These are phyloP conservation scores for Tarsius wallacei DNA, from an alignment of 2,797 vertebrate genomes.

Conservation along the genomic window DNA sequence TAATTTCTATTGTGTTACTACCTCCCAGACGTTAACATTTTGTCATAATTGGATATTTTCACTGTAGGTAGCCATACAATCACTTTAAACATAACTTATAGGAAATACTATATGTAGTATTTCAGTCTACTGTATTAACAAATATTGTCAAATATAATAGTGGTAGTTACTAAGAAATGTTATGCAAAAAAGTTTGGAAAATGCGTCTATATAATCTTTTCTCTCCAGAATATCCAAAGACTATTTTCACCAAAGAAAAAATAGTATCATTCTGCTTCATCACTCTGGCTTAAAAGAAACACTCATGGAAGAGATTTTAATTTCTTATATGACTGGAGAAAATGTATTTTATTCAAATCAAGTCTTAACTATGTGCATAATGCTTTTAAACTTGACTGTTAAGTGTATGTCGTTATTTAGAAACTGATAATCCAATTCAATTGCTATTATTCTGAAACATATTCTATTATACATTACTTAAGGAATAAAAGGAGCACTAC, in stretches of 20 bases:
- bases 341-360: slow-evolving; percentile 59
- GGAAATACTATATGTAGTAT: not conserved
- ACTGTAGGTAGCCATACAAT: slow-evolving; percentile 20
- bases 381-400: not conserved
- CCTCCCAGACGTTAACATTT: slow-evolving; percentile 41
- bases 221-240: slow-evolving; percentile 24
- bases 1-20: slow-evolving; percentile 39
- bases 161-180: not conserved
- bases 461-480: not conserved
- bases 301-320: not conserved
- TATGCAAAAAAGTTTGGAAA: slow-evolving; percentile 31
- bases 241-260: slow-evolving; percentile 41
- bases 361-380: not conserved
- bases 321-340: slow-evolving; percentile 9
- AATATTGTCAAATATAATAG: slow-evolving; percentile 29
- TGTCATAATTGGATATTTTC: slow-evolving; percentile 40
- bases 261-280: slow-evolving; percentile 15
- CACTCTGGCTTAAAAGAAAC: not conserved
- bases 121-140: slow-evolving; percentile 16
- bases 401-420: not conserved
- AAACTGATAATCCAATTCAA: not conserved
- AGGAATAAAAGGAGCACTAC: not conserved
- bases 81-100: slow-evolving; percentile 5
- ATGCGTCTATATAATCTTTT: not conserved
- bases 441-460: not conserved